Percentiles rank a stretch among this genome's conserved stretches.
phyloP scores from a whole-genome alignment of 2,888 invertebrate species.

The Leucozona laternaria region DNA sequence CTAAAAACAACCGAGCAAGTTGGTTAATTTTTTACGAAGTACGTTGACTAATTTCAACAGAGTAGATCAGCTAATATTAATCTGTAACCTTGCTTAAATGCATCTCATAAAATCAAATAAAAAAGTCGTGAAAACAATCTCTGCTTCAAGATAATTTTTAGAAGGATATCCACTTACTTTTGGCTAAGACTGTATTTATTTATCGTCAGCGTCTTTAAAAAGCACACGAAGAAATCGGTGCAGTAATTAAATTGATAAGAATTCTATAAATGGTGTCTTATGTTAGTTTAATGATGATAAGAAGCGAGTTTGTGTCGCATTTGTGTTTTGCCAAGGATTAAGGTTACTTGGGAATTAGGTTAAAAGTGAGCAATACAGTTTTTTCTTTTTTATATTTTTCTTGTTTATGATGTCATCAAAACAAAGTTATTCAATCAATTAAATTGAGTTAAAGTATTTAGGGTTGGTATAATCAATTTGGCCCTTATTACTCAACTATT shows the following conservation, averaged over 20 bases:
- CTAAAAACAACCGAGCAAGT: too few species aligned
- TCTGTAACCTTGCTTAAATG: too few species aligned
- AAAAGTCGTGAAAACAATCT: too few species aligned
- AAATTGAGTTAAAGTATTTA: background rate
- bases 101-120: too few species aligned
- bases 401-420: background rate
- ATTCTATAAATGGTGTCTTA: slow-evolving; percentile 16
- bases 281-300: slow-evolving; percentile 11
- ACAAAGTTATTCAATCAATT: background rate
- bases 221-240: slow-evolving; percentile 3
- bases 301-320: background rate
- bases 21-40: too few species aligned
- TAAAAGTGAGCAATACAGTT: background rate
- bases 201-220: background rate
- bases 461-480: too few species aligned
- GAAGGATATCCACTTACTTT: too few species aligned
- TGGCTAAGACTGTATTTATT: background rate
- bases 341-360: slow-evolving; percentile 18
- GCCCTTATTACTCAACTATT: too few species aligned
- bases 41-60: too few species aligned
- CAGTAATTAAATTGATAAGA: slow-evolving; percentile 19
- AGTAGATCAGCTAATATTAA: too few species aligned
- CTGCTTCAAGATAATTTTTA: too few species aligned
- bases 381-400: background rate
- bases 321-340: slow-evolving; percentile 16